Evolutionary conservation across 2,888 invertebrate species (phyloP), one percentile per base, ranked within the genome.

Genomic region (Blastobasis lacticolella): DNA sequence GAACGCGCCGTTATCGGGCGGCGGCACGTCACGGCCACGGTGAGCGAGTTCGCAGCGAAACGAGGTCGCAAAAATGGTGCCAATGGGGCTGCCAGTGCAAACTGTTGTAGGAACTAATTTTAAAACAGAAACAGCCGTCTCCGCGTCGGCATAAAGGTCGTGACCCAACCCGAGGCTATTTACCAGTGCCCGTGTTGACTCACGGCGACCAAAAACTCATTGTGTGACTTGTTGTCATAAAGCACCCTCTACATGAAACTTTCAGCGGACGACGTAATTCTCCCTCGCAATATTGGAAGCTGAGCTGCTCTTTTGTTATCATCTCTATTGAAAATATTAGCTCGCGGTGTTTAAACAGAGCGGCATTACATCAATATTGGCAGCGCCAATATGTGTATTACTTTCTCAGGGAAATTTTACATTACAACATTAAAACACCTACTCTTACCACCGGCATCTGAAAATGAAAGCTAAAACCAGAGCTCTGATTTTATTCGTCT

Each of bases 141-240:
- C 68, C 59, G 62, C 62, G 63, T 72, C 67, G 71, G 74, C 71
- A 76, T 78, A 75, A 78, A 82, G 83, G 84, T 73, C 81, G 76
- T 73, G 84, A 80, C 86, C 87, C 70, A 70, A 71, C 81, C 79
- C 66, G 64, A 57, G 78, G 86, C 80, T 81, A 73, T 85, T 83
- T 82, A 77, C 80, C 69, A 69, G 72, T 66, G 73, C 73, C 68
- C 66, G 68, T 78, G 80, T 80, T 75, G 78, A 75, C 77, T 75
- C 63, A 67, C 72, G 63, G 73, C 73, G 74, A 68, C 80, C 78
- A 75, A 81, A 83, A 84, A 76, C 79, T 78, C 79, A 84, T 83
- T 85, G 82, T 82, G 75, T 69, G 70, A 74, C 75, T 75, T 77
- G 78, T 78, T 77, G 78, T 72, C 75, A 78, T 70, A 78, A 75